phyloP scores from a whole-genome alignment of 2,888 invertebrate genomes.

The Calameuta filiformis region DNA sequence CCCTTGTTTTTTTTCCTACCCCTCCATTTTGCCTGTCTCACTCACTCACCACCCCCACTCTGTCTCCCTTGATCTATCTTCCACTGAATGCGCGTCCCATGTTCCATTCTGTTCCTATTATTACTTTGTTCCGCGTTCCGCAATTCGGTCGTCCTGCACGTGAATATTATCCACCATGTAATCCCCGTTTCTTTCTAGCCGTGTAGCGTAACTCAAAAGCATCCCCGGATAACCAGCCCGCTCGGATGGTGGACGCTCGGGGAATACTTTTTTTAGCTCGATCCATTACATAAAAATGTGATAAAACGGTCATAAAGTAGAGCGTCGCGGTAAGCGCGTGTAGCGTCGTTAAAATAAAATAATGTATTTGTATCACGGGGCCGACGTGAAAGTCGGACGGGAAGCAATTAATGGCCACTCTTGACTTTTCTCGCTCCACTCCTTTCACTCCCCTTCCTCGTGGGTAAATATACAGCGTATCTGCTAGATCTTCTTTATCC shows the following conservation, averaged over 20 bases:
- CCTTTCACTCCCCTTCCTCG: background rate
- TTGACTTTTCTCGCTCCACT: background rate
- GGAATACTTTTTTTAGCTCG: background rate
- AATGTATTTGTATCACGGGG: conserved; percentile 1
- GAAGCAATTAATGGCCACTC: background rate
- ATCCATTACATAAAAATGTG: conserved; percentile 7
- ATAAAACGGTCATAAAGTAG: conserved; percentile 1
- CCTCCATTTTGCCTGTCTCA: background rate
- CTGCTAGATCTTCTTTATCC: background rate
- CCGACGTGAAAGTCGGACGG: background rate
- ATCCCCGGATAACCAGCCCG: background rate
- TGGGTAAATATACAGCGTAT: background rate
- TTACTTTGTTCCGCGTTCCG: background rate
- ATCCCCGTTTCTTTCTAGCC: background rate
- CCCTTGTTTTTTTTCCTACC: background rate
- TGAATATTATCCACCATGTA: background rate
- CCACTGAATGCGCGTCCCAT: background rate
- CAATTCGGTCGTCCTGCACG: background rate
- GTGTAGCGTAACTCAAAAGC: background rate
- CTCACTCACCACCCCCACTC: background rate
- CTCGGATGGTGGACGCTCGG: background rate
- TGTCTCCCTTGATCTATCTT: background rate
- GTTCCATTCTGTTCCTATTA: conserved; percentile 6
- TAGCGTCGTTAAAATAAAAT: background rate
- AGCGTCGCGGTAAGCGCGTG: background rate